Evolutionary conservation across 2,888 invertebrate genomes (phyloP).

Genomic region (Drosophila peninsularis): DNA sequence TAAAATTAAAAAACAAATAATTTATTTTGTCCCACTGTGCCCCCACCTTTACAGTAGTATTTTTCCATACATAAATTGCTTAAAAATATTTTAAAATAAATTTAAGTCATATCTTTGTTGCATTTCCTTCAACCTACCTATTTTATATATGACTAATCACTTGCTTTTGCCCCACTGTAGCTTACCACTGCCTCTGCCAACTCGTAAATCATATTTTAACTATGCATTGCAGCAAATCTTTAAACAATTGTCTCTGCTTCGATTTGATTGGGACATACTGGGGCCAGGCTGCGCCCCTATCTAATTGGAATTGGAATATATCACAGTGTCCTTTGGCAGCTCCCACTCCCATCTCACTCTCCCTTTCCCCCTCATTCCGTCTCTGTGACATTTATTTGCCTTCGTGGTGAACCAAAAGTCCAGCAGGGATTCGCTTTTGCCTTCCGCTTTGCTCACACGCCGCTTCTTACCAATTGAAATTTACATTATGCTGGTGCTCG

Average conservation of each 20-base stretch:
- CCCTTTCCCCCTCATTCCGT: not conserved
- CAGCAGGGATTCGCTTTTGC: constrained; percentile 19
- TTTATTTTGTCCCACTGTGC: too few relatives aligned
- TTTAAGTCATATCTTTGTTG: too few relatives aligned
- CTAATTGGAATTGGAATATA: constrained; percentile 45
- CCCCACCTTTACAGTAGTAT: too few relatives aligned
- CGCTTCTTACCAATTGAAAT: constrained; percentile 36
- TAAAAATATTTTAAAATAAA: too few relatives aligned
- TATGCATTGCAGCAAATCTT: not conserved
- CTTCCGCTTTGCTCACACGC: not conserved
- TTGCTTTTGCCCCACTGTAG: not conserved
- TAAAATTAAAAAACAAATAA: too few relatives aligned
- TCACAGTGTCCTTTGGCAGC: constrained; percentile 26
- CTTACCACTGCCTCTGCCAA: not conserved
- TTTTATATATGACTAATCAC: too few relatives aligned
- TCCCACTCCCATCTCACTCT: not conserved
- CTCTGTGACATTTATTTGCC: constrained; percentile 32
- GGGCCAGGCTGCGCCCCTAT: not conserved
- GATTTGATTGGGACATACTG: not conserved
- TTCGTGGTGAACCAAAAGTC: constrained; percentile 14
- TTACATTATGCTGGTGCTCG: constrained; percentile 46
- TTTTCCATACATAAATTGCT: too few relatives aligned
- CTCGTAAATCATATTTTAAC: not conserved
- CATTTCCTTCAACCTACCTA: too few relatives aligned
- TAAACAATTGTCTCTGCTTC: not conserved